Conservation (phyloP, 2,888 invertebrate species). For the Litoditis marina region DNA sequence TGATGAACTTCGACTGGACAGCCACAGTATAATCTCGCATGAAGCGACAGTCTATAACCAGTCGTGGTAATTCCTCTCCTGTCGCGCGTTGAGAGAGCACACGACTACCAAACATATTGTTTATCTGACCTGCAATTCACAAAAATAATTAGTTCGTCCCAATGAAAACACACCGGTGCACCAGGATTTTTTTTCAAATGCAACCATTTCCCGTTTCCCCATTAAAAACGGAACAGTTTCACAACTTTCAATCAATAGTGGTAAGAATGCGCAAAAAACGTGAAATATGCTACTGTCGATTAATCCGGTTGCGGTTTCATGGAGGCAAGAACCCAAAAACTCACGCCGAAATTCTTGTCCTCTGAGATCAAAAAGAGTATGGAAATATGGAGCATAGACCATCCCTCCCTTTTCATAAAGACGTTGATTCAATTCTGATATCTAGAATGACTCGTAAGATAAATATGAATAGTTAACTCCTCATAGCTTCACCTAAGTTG, state of each 20-base stretch:
- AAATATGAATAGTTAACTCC: no score
- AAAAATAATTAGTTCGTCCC: neutral
- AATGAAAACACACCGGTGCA: no score
- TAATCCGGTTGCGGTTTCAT: no score
- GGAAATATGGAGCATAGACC: slow-evolving; percentile 39
- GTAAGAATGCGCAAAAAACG: no score
- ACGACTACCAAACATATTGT: slow-evolving; percentile 29
- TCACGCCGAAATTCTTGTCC: slow-evolving; percentile 37
- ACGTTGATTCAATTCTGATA: slow-evolving; percentile 21
- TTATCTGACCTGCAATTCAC: slow-evolving; percentile 26
- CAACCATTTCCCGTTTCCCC: no score
- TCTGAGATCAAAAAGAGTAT: slow-evolving; percentile 30
- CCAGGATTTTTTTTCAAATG: no score
- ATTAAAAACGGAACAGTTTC: no score
- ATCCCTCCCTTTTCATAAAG: slow-evolving; percentile 27
- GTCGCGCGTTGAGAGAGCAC: slow-evolving; percentile 16
- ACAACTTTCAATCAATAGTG: no score
- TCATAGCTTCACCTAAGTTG: no score
- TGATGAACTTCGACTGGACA: slow-evolving; percentile 26
- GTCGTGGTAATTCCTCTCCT: slow-evolving; percentile 23
- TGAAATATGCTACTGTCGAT: no score
- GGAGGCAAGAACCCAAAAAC: slow-evolving; percentile 2
- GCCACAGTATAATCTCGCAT: slow-evolving; percentile 26
- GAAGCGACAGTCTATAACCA: slow-evolving; percentile 45
- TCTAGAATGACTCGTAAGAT: no score